phyloP scores from a whole-genome alignment of 2,888 invertebrate species.

The Odontocolon sp. region DNA sequence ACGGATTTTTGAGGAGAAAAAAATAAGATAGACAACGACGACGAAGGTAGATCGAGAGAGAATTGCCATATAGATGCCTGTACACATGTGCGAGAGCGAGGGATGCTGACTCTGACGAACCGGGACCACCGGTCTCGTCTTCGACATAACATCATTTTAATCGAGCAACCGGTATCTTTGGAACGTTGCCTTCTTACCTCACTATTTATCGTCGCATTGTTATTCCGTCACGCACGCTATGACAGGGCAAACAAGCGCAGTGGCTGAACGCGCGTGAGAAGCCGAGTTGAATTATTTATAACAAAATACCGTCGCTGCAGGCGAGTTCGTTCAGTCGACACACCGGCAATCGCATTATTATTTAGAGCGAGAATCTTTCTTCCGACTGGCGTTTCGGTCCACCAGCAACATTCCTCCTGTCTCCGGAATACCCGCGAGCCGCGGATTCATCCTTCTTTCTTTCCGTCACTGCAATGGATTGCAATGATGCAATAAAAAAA shows the following conservation, averaged over 20 bases:
- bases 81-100: conserved; percentile 17
- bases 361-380: conserved; percentile 12
- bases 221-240: conserved; percentile 39
- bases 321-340: neutral
- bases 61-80: conserved; percentile 41
- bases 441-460: neutral
- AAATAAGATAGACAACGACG: conserved; percentile 52
- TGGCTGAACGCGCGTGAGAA: neutral
- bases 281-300: conserved; percentile 60
- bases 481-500: neutral
- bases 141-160: conserved; percentile 61
- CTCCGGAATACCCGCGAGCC: neutral
- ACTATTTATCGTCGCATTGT: conserved; percentile 60
- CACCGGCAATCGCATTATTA: conserved; percentile 14
- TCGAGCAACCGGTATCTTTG: conserved; percentile 43
- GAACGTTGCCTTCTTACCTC: conserved; percentile 43
- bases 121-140: conserved; percentile 43
- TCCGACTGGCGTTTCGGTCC: conserved; percentile 9
- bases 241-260: conserved; percentile 23
- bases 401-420: neutral
- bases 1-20: too few species aligned
- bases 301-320: conserved; percentile 24
- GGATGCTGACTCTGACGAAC: neutral
- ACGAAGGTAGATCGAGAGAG: conserved; percentile 22
- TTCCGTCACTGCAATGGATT: neutral